phyloP scores from a whole-genome alignment of 2,113 vertebrate species.

The Cromileptes altivelis region DNA sequence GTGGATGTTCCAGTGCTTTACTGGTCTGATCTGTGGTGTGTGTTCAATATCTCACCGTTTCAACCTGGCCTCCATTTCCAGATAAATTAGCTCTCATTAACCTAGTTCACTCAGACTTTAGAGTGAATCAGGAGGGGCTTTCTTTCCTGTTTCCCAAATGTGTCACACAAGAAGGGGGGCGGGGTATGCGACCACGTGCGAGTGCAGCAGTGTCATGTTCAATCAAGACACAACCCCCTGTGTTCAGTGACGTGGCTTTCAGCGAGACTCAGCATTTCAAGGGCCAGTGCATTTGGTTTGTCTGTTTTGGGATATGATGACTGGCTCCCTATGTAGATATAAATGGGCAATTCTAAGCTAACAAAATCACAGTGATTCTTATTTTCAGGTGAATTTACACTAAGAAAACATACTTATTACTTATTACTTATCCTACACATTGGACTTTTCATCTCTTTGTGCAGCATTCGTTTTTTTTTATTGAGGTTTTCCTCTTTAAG shows the following conservation, averaged over 20 bases:
- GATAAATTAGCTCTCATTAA: constrained; percentile 35
- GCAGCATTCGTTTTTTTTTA: too few species aligned
- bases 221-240: background rate
- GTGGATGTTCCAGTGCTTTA: background rate
- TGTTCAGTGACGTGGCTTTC: background rate
- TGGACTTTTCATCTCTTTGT: background rate
- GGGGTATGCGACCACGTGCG: background rate
- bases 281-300: too few species aligned
- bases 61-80: constrained; percentile 24
- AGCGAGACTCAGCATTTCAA: background rate
- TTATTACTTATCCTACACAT: too few species aligned
- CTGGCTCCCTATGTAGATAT: too few species aligned
- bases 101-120: constrained; percentile 19
- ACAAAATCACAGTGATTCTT: too few species aligned
- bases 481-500: too few species aligned
- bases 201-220: background rate
- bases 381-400: too few species aligned
- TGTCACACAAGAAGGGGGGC: background rate
- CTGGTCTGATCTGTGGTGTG: background rate
- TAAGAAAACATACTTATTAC: too few species aligned
- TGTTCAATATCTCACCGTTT: background rate
- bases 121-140: constrained; percentile 7
- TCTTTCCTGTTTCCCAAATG: constrained; percentile 13
- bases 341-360: too few species aligned
- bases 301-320: too few species aligned